Evolutionary conservation across 1,140 invertebrate species (phyloP), one percentile per base, ranked within the genome.

Genomic region (Philopotamus ludificatus): DNA sequence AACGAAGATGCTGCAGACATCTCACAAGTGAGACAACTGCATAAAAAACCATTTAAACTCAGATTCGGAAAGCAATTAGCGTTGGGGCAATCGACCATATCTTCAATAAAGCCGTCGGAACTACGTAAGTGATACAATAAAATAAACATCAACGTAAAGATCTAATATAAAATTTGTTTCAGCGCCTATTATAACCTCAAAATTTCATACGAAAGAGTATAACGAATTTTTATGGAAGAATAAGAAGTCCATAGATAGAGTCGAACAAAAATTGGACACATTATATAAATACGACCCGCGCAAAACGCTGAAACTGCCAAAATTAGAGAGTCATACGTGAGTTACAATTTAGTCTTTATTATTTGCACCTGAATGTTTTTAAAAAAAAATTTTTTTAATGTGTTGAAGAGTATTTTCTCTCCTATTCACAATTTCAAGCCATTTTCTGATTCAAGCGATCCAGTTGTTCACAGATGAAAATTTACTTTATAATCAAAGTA

Each of bases 321-420:
- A 69, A 41, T 72, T 75, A n/a, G 74, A 77, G 72, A 77, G 75
- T 69, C 75, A 76, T 68, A 71, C 59, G 75, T 76, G 71, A 70
- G 55, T 25, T 45, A 34, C 12, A 34, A 34, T 34, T 34, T 34
- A 12, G 12, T 34, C 28, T 12, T n/a, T n/a, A n/a, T n/a, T n/a
- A n/a, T n/a, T n/a, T n/a, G n/a, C n/a, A n/a, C n/a, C n/a, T n/a
- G n/a, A n/a, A n/a, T n/a, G n/a, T n/a, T n/a, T n/a, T n/a, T n/a
- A n/a, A n/a, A n/a, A n/a, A n/a, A n/a, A n/a, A n/a, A n/a, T n/a
- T n/a, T n/a, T n/a, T n/a, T n/a, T n/a, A n/a, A n/a, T n/a, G n/a
- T n/a, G n/a, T n/a, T n/a, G n/a, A n/a, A n/a, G n/a, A n/a, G n/a
- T n/a, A n/a, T n/a, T n/a, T n/a, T n/a, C n/a, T n/a, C n/a, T n/a